phyloP scores from a whole-genome alignment of 1,140 invertebrate genomes.

The Holotrichia oblita region DNA sequence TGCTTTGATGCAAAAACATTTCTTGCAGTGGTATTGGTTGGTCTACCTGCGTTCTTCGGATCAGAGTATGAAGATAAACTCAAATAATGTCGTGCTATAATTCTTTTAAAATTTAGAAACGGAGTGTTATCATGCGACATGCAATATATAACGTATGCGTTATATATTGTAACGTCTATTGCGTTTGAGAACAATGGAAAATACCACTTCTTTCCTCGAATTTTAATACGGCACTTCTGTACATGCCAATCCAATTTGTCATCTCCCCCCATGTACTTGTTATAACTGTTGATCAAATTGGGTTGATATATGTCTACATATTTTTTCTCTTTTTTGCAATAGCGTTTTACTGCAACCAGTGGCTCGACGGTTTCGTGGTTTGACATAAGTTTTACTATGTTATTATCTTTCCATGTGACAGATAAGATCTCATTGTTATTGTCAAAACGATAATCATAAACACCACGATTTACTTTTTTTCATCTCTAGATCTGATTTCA shows the following conservation, averaged over 20 bases:
- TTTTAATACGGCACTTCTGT: conserved; percentile 36
- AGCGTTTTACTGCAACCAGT: neutral
- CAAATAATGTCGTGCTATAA: neutral
- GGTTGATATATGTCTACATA: neutral
- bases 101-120: conserved; percentile 28
- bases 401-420: conserved; percentile 31
- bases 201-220: conserved; percentile 34
- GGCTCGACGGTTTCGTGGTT: neutral
- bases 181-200: conserved; percentile 39
- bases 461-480: no score
- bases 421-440: conserved; percentile 20
- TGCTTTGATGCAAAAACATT: no score
- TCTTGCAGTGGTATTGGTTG: neutral
- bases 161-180: conserved; percentile 27
- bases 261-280: no score
- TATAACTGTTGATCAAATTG: no score
- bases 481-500: neutral
- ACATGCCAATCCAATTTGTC: neutral
- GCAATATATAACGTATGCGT: conserved; percentile 17
- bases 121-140: conserved; percentile 16
- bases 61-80: conserved; percentile 32
- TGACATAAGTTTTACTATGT: conserved; percentile 8
- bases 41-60: conserved; percentile 7
- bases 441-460: neutral
- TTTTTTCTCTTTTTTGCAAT: neutral